A percentile compares a stretch with the other conserved stretches of the same genome.
phyloP scores from a whole-genome alignment of 2,888 invertebrate species.

The Eucera pruinosa region DNA sequence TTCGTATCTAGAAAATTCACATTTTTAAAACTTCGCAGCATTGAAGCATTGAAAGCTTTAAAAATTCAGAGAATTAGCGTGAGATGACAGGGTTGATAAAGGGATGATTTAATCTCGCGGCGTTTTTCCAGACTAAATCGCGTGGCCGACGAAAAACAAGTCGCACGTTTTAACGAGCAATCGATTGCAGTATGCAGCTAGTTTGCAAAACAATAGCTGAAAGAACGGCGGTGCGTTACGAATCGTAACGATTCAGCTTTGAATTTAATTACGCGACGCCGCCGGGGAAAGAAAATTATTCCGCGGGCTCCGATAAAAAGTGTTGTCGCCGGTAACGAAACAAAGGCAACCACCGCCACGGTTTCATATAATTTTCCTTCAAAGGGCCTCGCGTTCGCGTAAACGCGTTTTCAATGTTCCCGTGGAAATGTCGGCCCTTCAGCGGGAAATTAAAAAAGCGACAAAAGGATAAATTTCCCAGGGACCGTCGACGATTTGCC shows the following conservation, averaged over 20 bases:
- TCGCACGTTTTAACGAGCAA: too few relatives aligned
- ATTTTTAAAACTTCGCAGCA: too few relatives aligned
- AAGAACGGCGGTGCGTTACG: not conserved
- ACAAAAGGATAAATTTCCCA: constrained; percentile 8
- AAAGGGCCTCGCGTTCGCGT: too few relatives aligned
- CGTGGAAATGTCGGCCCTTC: not conserved
- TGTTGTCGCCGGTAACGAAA: not conserved
- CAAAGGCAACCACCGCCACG: not conserved
- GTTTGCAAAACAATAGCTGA: too few relatives aligned
- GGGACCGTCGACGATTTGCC: constrained; percentile 13
- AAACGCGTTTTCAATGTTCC: constrained; percentile 3
- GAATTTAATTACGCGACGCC: constrained; percentile 13
- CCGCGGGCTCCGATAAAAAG: not conserved
- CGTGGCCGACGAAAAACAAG: too few relatives aligned
- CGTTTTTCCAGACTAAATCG: too few relatives aligned
- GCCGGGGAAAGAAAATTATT: not conserved
- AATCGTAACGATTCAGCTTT: not conserved
- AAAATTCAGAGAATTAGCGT: too few relatives aligned
- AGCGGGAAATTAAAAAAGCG: constrained; percentile 14
- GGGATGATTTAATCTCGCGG: too few relatives aligned
- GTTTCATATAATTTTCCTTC: constrained; percentile 9
- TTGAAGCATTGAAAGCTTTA: too few relatives aligned
- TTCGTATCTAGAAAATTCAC: too few relatives aligned
- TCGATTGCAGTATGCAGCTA: too few relatives aligned
- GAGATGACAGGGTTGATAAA: too few relatives aligned